A percentile compares a stretch with the other conserved stretches of the same genome.
Evolutionary conservation across 2,113 vertebrate genomes (phyloP).

Genomic region (Panurus biarmicus): DNA sequence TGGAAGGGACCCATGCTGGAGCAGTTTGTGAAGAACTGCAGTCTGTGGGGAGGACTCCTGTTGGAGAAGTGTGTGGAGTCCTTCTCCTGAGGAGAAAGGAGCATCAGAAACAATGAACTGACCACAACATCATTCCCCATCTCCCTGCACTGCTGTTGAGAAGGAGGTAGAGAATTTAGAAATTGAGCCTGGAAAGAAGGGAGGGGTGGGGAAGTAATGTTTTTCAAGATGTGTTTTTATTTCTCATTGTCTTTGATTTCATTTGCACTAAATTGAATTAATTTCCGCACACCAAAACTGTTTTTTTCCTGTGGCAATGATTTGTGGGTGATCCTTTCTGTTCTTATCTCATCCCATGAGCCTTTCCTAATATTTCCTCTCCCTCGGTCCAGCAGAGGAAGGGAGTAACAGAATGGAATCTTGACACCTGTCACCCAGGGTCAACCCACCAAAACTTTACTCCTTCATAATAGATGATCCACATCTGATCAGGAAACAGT

Average conservation of each 20-base stretch:
- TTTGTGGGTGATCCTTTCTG: neutral
- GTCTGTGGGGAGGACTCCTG: neutral
- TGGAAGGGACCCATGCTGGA: neutral
- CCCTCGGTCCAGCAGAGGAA: neutral
- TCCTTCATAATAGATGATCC: neutral
- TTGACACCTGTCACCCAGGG: no score
- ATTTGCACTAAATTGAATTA: neutral
- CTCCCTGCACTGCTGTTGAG: neutral
- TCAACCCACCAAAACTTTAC: neutral
- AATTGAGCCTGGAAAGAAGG: neutral
- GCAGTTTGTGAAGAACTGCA: neutral
- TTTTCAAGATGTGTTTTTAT: neutral
- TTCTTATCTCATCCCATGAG: neutral
- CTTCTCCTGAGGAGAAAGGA: neutral
- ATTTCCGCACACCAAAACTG: neutral
- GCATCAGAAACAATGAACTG: fast-evolving
- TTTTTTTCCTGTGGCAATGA: neutral
- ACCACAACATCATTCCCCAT: neutral
- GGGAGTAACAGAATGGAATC: neutral
- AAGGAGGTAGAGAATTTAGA: neutral
- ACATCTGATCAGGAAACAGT: neutral
- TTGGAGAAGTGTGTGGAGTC: neutral
- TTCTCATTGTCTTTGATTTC: neutral
- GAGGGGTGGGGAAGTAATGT: neutral
- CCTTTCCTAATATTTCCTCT: neutral